Conservation (phyloP, 2,797 vertebrate species). For the Alcedo atthis region DNA sequence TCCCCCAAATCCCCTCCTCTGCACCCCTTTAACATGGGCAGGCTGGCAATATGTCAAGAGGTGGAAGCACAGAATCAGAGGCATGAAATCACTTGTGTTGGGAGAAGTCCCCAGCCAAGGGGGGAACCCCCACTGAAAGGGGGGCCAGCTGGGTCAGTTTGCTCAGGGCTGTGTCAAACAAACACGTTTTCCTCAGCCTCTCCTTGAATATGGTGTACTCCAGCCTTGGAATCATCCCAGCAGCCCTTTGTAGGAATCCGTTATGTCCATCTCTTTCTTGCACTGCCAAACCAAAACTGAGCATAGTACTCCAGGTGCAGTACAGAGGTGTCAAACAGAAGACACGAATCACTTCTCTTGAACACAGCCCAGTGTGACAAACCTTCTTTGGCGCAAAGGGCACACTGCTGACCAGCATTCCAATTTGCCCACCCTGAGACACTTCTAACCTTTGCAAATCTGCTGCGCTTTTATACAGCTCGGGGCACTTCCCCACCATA, state of each 20-base stretch:
- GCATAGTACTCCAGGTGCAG: neutral
- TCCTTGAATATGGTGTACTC: neutral
- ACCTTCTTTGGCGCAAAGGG: neutral
- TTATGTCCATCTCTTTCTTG: neutral
- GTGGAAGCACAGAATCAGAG: neutral
- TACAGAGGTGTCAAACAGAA: neutral
- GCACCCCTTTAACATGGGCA: neutral
- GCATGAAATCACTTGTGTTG: neutral
- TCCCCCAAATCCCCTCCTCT: neutral
- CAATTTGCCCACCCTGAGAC: neutral
- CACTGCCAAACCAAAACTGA: neutral
- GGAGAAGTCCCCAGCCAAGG: neutral
- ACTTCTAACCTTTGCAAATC: neutral
- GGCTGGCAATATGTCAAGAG: neutral
- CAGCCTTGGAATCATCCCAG: neutral
- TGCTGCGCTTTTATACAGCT: neutral
- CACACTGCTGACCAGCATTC: neutral
- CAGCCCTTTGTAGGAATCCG: neutral
- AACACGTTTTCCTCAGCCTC: neutral
- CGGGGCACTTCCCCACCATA: neutral
- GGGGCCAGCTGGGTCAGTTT: neutral
- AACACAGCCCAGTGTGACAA: neutral
- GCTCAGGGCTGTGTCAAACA: neutral
- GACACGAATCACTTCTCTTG: neutral
- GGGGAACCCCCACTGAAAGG: neutral